Percentiles rank a stretch among this genome's conserved stretches.
phyloP scores from a whole-genome alignment of 2,888 invertebrate genomes.

The Seira musarum region DNA sequence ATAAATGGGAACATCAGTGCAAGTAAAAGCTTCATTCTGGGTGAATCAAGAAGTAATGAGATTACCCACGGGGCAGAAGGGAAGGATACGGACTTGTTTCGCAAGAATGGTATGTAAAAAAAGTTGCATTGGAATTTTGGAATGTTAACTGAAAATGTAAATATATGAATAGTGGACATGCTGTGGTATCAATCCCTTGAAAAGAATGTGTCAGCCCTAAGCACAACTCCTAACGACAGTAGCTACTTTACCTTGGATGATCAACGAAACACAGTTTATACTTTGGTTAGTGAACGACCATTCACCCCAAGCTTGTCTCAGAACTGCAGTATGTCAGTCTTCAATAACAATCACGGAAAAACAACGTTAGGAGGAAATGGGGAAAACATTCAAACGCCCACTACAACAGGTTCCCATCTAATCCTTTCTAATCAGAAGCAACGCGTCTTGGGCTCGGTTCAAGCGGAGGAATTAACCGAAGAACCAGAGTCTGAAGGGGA shows the following conservation, averaged over 20 bases:
- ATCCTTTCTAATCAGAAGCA: no score
- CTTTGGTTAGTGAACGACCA: constrained; percentile 32
- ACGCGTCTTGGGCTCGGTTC: no score
- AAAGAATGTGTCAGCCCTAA: constrained; percentile 56
- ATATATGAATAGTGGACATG: constrained; percentile 52
- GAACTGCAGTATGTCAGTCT: constrained; percentile 30
- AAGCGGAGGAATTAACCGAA: no score
- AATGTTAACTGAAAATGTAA: not conserved
- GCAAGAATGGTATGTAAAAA: constrained; percentile 33
- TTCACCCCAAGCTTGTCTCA: constrained; percentile 44
- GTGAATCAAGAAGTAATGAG: constrained; percentile 28
- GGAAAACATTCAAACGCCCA: not conserved
- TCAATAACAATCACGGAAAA: constrained; percentile 11
- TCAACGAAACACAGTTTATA: constrained; percentile 23
- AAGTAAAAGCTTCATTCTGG: constrained; percentile 48
- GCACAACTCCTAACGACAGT: constrained; percentile 52
- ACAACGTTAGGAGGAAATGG: not conserved
- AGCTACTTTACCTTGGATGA: constrained; percentile 36
- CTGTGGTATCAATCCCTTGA: constrained; percentile 52
- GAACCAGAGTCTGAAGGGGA: no score
- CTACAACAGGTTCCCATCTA: no score
- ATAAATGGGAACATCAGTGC: not conserved
- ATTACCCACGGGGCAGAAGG: constrained; percentile 11
- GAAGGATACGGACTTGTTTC: constrained; percentile 21
- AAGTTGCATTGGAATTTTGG: not conserved